Conservation (phyloP, 1,140 invertebrate genomes). For the Dreissena polymorpha region DNA sequence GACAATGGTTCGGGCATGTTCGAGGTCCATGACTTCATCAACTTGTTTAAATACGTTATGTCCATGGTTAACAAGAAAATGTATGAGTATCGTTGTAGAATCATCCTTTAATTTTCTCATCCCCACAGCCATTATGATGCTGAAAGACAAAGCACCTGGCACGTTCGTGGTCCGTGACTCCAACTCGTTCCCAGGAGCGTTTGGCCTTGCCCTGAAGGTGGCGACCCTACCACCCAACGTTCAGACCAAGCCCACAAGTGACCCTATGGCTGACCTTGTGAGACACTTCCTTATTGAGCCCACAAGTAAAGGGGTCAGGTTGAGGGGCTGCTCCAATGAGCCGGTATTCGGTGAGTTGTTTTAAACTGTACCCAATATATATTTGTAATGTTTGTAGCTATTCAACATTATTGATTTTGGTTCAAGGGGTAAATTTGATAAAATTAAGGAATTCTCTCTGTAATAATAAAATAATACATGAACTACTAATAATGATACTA, state of each 20-base stretch:
- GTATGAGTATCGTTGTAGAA: no score
- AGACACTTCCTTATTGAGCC: slow-evolving; percentile 99
- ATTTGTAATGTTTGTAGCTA: no score
- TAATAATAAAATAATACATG: no score
- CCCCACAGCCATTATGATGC: slow-evolving; percentile 90
- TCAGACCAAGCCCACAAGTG: slow-evolving; percentile 79
- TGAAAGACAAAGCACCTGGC: slow-evolving; percentile 93
- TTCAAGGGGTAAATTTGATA: no score
- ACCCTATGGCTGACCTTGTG: slow-evolving; percentile 90
- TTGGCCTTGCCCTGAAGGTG: slow-evolving; percentile 97
- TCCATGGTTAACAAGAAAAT: no score
- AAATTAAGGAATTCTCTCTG: no score
- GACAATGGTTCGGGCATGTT: no score
- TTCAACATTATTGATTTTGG: no score
- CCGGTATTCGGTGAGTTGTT: slow-evolving; percentile 92
- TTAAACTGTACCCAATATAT: background rate
- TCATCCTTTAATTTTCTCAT: no score
- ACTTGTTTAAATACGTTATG: no score
- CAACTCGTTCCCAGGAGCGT: slow-evolving; percentile 97
- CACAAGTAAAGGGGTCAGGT: slow-evolving; percentile 93
- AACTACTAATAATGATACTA: no score
- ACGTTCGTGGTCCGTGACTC: slow-evolving; percentile 98
- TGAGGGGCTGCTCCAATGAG: slow-evolving; percentile 98
- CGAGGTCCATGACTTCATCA: no score
- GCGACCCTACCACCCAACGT: slow-evolving; percentile 86